Conservation (phyloP, 2,888 invertebrate species). For the Limnephilus marmoratus region DNA sequence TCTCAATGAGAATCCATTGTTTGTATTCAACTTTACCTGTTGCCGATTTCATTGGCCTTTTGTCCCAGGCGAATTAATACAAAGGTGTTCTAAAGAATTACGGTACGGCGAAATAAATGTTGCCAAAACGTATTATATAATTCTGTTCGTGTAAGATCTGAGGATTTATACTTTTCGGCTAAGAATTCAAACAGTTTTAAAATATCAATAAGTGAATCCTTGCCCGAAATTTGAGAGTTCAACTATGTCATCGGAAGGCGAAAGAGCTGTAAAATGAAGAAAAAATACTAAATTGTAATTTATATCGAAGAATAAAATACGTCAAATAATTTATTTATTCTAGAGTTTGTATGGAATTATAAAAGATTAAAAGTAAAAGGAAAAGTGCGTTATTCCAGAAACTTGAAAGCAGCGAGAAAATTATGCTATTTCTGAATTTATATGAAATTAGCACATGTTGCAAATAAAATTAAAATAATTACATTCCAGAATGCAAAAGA, state of each 20-base stretch:
- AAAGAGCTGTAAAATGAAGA: not conserved
- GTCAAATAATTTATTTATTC: too few relatives aligned
- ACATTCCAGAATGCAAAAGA: too few relatives aligned
- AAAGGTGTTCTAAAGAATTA: not conserved
- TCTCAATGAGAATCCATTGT: conserved; percentile 48
- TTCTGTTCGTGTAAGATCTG: not conserved
- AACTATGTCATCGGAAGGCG: not conserved
- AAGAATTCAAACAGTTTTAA: not conserved
- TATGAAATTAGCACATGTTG: too few relatives aligned
- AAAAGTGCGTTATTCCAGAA: too few relatives aligned
- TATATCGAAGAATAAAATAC: too few relatives aligned
- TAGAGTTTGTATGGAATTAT: too few relatives aligned
- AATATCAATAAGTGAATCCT: not conserved
- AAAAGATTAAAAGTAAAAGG: too few relatives aligned
- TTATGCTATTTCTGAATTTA: too few relatives aligned
- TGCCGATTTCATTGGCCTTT: conserved; percentile 45
- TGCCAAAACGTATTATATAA: not conserved
- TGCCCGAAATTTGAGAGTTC: not conserved
- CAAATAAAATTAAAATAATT: too few relatives aligned
- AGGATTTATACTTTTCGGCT: not conserved
- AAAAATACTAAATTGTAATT: not conserved
- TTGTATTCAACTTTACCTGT: conserved; percentile 43
- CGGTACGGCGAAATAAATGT: not conserved
- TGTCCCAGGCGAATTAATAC: conserved; percentile 24
- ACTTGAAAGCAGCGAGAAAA: too few relatives aligned